Base-by-base conservation (phyloP, 2,797 vertebrate genomes). In the Amblyraja radiata region DNA sequence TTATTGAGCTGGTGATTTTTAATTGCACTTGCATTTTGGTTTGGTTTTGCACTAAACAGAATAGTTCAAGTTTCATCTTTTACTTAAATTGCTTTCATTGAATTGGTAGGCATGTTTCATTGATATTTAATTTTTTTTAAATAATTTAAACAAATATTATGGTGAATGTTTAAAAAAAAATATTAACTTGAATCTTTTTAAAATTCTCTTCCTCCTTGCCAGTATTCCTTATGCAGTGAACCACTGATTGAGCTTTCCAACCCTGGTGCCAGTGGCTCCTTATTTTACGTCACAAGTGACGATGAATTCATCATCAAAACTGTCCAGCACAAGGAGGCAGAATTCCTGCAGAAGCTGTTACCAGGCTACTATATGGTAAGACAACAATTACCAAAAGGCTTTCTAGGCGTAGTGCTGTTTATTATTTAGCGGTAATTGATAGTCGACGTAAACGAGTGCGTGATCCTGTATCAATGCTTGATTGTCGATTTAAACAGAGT, bases 301-400 rank as follows among this genome's bases (percentile, higher is more conserved):
- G 98, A 99, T 0, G 98, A 99, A 95, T 99, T 99, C 95, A 99
- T 99, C 94, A 99, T 99, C 94, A 99, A 99, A 96, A 99, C 98
- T 0, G 98, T 99, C 94, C 98, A 99, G 95, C 97, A 97, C 94
- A 99, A 99, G 95, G 98, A 99, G 95, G 98, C 98, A 0, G 98
- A 99, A 95, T 99, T 99, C 94, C 97, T 99, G 94, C 98, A 99
- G 96, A 99, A 99, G 95, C 95, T 99, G 16, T 97, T 99, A 94
- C 98, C 98, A 0, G 98, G 98, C 93, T 99, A 99, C 95, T 99
- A 99, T 94, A 99, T 99, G 98, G 98, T 99, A 94, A 97, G 96
- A 94, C 94, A 71, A 4, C 10, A 88, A 36, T 54, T 36, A 68
- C 18, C 36, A 28, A 13, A 36, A 25, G n/a, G 25, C 58, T 76